Percentiles rank a stretch among this genome's conserved stretches.
These are phyloP conservation scores for Mastigias papua DNA, from an alignment of 30 jellyfish, hydroid and myxozoan species.

Conservation along the genomic window DNA sequence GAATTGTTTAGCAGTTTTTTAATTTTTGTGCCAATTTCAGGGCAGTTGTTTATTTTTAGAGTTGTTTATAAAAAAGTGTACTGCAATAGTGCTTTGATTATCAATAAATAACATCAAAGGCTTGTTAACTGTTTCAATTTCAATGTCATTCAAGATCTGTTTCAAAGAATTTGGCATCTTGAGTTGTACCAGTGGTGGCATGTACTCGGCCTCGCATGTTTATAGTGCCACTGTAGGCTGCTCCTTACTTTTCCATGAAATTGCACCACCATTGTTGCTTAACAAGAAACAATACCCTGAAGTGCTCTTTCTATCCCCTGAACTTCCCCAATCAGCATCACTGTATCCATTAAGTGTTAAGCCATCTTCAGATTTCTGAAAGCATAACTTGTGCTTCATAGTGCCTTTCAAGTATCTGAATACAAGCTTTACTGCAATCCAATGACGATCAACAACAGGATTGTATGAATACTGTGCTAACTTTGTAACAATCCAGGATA, in stretches of 20 bases:
- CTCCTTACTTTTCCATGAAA: slow-evolving; percentile 12
- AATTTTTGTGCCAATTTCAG: no score
- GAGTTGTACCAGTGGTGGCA: slow-evolving; percentile 5
- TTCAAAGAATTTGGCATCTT: not conserved
- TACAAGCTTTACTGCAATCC: not conserved
- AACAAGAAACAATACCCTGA: slow-evolving; percentile 48
- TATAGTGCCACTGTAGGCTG: slow-evolving; percentile 26
- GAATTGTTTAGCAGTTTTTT: no score
- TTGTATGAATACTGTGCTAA: slow-evolving; percentile 43
- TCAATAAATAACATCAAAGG: not conserved
- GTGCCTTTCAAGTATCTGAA: slow-evolving; percentile 57
- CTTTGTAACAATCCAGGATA: slow-evolving; percentile 40
- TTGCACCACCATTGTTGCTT: slow-evolving; percentile 2
- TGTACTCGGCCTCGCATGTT: slow-evolving; percentile 43
- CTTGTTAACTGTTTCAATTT: not conserved
- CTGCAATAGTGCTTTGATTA: slow-evolving; percentile 55
- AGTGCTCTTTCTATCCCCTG: slow-evolving; percentile 60
- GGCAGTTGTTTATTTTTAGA: no score
- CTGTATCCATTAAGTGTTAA: slow-evolving; percentile 22
- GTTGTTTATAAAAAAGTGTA: no score
- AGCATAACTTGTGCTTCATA: slow-evolving; percentile 9
- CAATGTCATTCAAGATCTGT: not conserved
- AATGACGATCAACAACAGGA: slow-evolving; percentile 23
- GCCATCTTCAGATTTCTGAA: slow-evolving; percentile 8
- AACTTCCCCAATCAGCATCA: slow-evolving; percentile 82